phyloP scores from a whole-genome alignment of 2,113 vertebrate genomes.

The Lepus timidus region DNA sequence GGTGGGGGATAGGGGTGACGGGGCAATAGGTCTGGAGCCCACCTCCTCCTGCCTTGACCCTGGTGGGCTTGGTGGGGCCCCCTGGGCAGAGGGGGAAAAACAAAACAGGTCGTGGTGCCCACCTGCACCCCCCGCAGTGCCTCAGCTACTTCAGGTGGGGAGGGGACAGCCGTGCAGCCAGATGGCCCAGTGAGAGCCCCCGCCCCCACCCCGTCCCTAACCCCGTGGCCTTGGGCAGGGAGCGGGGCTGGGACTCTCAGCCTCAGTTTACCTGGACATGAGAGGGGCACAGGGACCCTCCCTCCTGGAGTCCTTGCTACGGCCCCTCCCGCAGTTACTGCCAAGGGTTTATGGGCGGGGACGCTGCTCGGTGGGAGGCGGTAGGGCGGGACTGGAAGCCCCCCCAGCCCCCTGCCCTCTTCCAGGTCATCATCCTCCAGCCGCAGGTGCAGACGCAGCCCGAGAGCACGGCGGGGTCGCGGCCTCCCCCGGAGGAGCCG shows the following conservation, averaged over 20 bases:
- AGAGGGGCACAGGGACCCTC: background rate
- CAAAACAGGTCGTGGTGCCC: rapidly evolving
- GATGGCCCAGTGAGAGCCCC: background rate
- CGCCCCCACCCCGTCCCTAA: background rate
- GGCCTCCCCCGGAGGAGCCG: conserved; percentile 89
- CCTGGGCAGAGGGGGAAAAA: too few relatives aligned
- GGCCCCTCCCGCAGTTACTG: too few relatives aligned
- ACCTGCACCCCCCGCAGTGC: background rate
- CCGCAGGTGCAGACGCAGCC: conserved; percentile 93
- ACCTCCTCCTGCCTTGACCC: background rate
- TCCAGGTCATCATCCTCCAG: conserved; percentile 97
- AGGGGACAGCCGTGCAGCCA: background rate
- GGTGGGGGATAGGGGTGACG: too few relatives aligned
- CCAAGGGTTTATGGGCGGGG: background rate
- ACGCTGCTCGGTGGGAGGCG: rapidly evolving
- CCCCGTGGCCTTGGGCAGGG: background rate
- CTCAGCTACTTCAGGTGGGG: background rate
- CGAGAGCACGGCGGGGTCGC: conserved; percentile 87
- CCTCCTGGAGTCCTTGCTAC: background rate
- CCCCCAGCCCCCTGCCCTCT: background rate
- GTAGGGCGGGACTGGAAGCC: background rate
- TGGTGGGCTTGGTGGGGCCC: background rate
- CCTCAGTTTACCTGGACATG: background rate
- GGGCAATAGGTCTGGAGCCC: background rate
- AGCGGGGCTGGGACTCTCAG: too few relatives aligned